These are phyloP conservation scores for Clitarchus hookeri DNA, from an alignment of 2,888 invertebrate species.

Conservation along the genomic window DNA sequence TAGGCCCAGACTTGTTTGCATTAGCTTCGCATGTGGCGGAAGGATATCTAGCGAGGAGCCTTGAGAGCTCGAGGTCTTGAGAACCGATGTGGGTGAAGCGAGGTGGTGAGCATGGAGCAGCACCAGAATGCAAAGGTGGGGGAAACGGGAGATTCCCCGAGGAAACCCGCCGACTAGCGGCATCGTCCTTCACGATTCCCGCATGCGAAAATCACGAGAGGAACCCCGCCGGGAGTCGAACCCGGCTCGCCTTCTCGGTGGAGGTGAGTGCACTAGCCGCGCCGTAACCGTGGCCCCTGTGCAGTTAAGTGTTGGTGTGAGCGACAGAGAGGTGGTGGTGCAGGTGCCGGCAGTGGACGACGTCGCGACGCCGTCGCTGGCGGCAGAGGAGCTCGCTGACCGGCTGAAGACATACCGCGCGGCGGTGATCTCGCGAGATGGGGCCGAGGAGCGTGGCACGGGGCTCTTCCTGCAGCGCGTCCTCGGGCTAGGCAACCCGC, in stretches of 20 bases:
- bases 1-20: no score
- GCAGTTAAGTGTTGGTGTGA: no score
- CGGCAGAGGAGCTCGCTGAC: background rate
- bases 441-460: constrained; percentile 54
- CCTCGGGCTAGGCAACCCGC: constrained; percentile 58
- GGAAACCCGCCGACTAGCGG: no score
- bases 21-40: no score
- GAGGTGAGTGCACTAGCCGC: constrained; percentile 50
- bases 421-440: constrained; percentile 51
- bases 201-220: no score
- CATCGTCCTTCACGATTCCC: no score
- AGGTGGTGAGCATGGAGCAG: no score
- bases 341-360: background rate
- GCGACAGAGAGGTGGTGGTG: background rate
- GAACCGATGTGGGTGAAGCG: no score
- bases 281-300: constrained; percentile 46
- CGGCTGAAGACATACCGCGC: constrained; percentile 33
- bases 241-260: constrained; percentile 44
- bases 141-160: no score
- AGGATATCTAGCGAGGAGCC: no score
- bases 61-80: constrained; percentile 43
- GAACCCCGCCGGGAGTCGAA: no score
- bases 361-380: background rate
- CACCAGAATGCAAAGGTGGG: no score
- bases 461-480: constrained; percentile 66